These are phyloP conservation scores for Leptothorax acervorum DNA, from an alignment of 2,888 invertebrate species.

Conservation along the genomic window DNA sequence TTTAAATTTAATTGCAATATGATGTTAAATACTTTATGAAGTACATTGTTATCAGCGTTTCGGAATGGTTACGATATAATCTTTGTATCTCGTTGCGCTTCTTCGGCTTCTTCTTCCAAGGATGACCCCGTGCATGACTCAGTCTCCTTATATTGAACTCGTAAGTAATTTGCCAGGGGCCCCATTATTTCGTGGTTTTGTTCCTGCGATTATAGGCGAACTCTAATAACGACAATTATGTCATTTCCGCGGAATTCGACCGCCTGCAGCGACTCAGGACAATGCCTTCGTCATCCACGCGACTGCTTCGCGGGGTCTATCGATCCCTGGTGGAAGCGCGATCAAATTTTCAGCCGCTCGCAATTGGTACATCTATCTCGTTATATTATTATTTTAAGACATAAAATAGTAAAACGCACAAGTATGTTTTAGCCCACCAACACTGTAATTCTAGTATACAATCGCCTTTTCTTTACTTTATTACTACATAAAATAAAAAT, in stretches of 20 bases:
- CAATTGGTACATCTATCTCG: not conserved
- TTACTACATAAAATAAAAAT: not conserved
- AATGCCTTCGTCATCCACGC: slow-evolving; percentile 75
- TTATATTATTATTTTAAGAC: not conserved
- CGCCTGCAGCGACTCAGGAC: slow-evolving; percentile 78
- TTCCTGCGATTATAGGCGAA: slow-evolving; percentile 81
- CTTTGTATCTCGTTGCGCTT: not conserved
- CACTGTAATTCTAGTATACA: not conserved
- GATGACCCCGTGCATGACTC: slow-evolving; percentile 55
- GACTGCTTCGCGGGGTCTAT: slow-evolving; percentile 42
- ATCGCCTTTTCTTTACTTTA: not conserved
- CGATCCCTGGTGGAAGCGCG: not conserved
- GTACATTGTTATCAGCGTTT: slow-evolving; percentile 15
- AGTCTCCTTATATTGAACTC: slow-evolving; percentile 62
- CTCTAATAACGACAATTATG: slow-evolving; percentile 84
- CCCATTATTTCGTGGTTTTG: slow-evolving; percentile 78
- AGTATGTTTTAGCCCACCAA: not conserved
- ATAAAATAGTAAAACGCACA: not conserved
- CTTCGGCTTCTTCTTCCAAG: slow-evolving; percentile 42
- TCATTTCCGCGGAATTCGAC: slow-evolving; percentile 81
- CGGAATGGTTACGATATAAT: not conserved
- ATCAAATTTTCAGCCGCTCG: slow-evolving; percentile 23
- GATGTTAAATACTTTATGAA: not conserved
- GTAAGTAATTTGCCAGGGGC: slow-evolving; percentile 81
- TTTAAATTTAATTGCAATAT: slow-evolving; percentile 1